Conservation (phyloP, 2,888 invertebrate species). For the Scelioninae gen. 1 region DNA sequence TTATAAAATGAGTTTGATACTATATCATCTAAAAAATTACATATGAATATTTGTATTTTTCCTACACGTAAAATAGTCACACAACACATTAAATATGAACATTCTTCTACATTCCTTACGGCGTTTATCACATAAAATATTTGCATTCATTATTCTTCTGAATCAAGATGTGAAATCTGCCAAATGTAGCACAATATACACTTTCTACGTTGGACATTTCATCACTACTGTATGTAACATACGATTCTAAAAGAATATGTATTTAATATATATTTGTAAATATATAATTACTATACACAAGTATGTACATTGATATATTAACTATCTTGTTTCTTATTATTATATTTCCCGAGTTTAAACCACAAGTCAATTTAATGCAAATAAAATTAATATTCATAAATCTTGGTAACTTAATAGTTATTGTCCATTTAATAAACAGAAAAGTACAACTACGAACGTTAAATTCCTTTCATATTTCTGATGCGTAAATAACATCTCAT, state of each 20-base stretch:
- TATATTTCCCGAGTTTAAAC: constrained; percentile 36
- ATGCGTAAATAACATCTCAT: too few species aligned
- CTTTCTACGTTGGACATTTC: too few species aligned
- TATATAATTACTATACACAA: too few species aligned
- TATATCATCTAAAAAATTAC: too few species aligned
- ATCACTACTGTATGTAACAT: too few species aligned
- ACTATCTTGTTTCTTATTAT: constrained; percentile 31
- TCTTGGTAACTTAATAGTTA: background rate
- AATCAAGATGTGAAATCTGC: constrained; percentile 33
- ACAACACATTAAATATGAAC: constrained; percentile 47
- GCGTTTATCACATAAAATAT: too few species aligned
- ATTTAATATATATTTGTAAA: constrained; percentile 42
- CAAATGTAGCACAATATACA: too few species aligned
- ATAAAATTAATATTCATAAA: background rate
- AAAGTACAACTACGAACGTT: background rate
- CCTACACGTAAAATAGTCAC: constrained; percentile 14
- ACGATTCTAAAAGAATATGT: constrained; percentile 52
- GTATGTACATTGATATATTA: too few species aligned
- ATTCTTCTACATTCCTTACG: constrained; percentile 54
- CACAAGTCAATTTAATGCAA: background rate
- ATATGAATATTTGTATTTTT: too few species aligned
- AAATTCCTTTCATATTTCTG: constrained; percentile 7
- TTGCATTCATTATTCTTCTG: constrained; percentile 40
- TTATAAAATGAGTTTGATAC: too few species aligned
- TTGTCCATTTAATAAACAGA: background rate